Conservation (phyloP, 2,888 invertebrate genomes). For the Mimumesa dahlbomi region DNA sequence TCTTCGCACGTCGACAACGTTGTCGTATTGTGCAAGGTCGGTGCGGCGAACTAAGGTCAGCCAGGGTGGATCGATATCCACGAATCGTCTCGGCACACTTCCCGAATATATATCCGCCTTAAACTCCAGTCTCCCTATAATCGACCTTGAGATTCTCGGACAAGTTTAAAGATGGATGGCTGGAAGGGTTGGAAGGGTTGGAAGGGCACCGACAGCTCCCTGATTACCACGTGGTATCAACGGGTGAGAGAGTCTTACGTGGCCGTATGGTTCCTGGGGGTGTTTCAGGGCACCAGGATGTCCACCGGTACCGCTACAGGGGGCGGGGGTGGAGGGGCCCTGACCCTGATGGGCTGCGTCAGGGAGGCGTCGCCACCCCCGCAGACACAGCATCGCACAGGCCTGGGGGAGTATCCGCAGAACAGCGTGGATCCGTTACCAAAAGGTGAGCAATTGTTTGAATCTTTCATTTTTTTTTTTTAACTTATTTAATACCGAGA, state of each 20-base stretch:
- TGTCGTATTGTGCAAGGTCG: constrained; percentile 56
- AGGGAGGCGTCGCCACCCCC: constrained; percentile 84
- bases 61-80: constrained; percentile 60
- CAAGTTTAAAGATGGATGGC: constrained; percentile 53
- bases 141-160: too few relatives aligned
- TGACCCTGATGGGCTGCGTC: constrained; percentile 86
- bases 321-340: constrained; percentile 82
- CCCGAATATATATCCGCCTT: not conserved
- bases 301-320: constrained; percentile 60
- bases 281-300: constrained; percentile 74
- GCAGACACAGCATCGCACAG: constrained; percentile 79
- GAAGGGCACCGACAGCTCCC: constrained; percentile 58
- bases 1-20: not conserved
- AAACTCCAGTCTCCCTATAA: too few relatives aligned
- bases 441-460: constrained; percentile 77
- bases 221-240: constrained; percentile 65
- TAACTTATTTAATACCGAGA: not conserved
- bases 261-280: constrained; percentile 69
- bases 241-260: constrained; percentile 69
- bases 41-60: constrained; percentile 57
- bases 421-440: constrained; percentile 73
- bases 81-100: constrained; percentile 31
- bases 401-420: constrained; percentile 69
- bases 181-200: constrained; percentile 56
- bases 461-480: too few relatives aligned